phyloP scores from a whole-genome alignment of 2,888 invertebrate genomes.

The Acrobasis consociella region DNA sequence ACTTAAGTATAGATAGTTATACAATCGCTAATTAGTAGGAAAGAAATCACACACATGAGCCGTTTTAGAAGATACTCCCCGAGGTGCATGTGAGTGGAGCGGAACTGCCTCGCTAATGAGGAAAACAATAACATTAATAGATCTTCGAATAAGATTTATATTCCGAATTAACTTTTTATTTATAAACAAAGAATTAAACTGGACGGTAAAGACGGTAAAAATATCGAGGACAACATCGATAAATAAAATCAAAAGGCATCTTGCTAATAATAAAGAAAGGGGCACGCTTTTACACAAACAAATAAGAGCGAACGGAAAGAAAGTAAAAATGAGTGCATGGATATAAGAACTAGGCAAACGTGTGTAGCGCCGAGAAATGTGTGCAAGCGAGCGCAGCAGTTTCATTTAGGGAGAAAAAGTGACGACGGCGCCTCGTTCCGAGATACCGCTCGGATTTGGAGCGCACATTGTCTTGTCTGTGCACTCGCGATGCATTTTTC shows the following conservation, averaged over 20 bases:
- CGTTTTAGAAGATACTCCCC: too few relatives aligned
- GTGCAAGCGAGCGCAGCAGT: constrained; percentile 60
- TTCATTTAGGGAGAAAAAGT: constrained; percentile 74
- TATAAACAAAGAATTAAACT: not conserved
- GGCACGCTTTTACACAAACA: constrained; percentile 53
- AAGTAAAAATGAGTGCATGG: constrained; percentile 81
- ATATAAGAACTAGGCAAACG: constrained; percentile 75
- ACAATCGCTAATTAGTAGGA: too few relatives aligned
- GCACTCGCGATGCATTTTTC: constrained; percentile 70
- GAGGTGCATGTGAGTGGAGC: too few relatives aligned
- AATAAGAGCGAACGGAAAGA: constrained; percentile 80
- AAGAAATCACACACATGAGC: too few relatives aligned
- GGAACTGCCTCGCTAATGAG: too few relatives aligned
- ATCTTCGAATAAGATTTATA: too few relatives aligned
- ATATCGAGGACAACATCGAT: not conserved
- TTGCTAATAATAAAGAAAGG: constrained; percentile 24
- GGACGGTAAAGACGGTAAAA: not conserved
- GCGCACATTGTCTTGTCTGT: constrained; percentile 61
- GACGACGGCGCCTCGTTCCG: constrained; percentile 49
- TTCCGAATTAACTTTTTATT: not conserved
- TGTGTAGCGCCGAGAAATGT: constrained; percentile 64
- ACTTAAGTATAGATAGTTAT: too few relatives aligned
- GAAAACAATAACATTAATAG: too few relatives aligned
- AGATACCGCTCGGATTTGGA: constrained; percentile 61
- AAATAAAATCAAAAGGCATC: not conserved